Base-by-base conservation (phyloP, 2,888 invertebrate species). In the Netelia melanura region DNA sequence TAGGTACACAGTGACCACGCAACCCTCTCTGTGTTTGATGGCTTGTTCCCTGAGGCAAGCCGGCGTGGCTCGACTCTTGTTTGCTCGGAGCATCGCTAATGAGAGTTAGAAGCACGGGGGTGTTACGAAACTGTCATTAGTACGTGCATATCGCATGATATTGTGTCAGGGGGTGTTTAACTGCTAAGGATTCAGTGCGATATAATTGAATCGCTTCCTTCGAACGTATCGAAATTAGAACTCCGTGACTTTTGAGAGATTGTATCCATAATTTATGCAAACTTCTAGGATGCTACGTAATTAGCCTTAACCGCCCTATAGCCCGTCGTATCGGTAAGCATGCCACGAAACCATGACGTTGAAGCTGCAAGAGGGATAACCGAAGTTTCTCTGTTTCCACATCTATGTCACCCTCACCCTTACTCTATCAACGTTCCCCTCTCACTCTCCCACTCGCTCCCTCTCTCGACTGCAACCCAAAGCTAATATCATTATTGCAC, bases 401-500 rank as follows among this genome's bases (percentile, higher is more conserved):
- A 70, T 71, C 38, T 76, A 78, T 9, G 44, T 38, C 38, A 38
- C 38, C 48, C 48, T 48, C 48, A 14, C 48, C 48, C 14, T 48
- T 14, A 21, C 21, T 58, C 58, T 58, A 23, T 38, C 38, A 38
- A 38, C 6, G 38, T 38, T 38, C 38, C 6, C 38, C 6, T 58
- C 21, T 58, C 58, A 17, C 58, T 21, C 56, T 56, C 56, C 52
- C 68, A 30, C 56, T 9, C 44, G 9, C 58, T 77, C 77, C 1
- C 83, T 71, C 84, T 76, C 87, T 86, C 74, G 87, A 79, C 84
- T 65, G 86, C 71, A 86, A 87, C 89, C 89, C 89, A 89, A 88
- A 91, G 90, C 90, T 91, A 91, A 91, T 91, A 90, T 91, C 91
- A 91, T 91, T 91, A 91, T 90, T 91, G 88, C 88, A 83, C 89